Evolutionary conservation across 2,113 vertebrate species (phyloP), one percentile per base, ranked within the genome.

Genomic region (Electrona antarctica): DNA sequence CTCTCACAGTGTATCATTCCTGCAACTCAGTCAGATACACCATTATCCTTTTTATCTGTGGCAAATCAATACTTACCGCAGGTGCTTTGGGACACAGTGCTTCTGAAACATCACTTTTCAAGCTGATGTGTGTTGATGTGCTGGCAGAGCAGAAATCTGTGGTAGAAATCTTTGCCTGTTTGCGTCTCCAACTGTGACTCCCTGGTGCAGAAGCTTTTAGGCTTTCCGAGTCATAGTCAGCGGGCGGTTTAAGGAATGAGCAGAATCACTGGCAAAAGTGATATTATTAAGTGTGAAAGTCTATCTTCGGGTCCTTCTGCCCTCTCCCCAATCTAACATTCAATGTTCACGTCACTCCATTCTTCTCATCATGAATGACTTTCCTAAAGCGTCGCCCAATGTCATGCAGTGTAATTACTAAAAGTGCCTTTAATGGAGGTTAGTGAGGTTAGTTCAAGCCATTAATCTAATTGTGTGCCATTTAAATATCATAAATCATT

Each of bases 61-160:
- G 82, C 78, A 90, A 87, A 90, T 91, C 85, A 77, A 90, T 91
- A 89, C 76, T 69, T 78, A 83, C 84, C 85, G 85, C 68, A 77
- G 79, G 80, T 80, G 85, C 85, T 87, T 82, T 80, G 78, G 83
- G 84, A 89, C 71, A 89, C 82, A 72, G 62, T 76, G 72, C 84
- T 89, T 69, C 86, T 49, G 79, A 85, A 79, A 75, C 85, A 77
- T 74, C 79, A 72, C 67, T 82, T 62, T 63, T 78, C 77, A 85
- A 80, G 78, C 51, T 57, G 67, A 75, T 78, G 81, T 77, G 33
- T 74, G 85, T 73, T 71, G 79, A 76, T 65, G 82, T 21, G 33
- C 5, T 41, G 33, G 80, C 71, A 80, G 76, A 79, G 79, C 85
- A 68, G 70, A 81, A 83, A 79, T 87, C 83, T 77, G 73, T 50